Evolutionary conservation across 2,888 invertebrate species (phyloP).

Genomic region (Ormyrus nitidulus): DNA sequence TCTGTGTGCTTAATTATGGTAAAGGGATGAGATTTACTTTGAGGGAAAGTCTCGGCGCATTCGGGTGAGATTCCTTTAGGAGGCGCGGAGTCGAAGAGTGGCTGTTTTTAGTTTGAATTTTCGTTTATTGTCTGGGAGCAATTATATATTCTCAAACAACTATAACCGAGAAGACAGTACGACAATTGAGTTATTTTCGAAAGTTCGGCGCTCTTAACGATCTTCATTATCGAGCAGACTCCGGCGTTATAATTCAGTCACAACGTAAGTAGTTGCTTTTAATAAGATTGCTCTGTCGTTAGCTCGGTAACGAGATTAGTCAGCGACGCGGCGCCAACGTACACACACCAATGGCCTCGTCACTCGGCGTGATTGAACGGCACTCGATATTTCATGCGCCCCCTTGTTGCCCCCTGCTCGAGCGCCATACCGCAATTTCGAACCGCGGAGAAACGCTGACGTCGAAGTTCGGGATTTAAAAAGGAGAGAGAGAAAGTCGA

Average conservation of each 20-base stretch:
- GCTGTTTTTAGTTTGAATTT: too few species aligned
- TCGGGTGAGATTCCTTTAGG: too few species aligned
- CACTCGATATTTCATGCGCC: conserved; percentile 21
- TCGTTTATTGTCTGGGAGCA: too few species aligned
- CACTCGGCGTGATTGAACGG: conserved; percentile 14
- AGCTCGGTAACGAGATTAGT: conserved; percentile 60
- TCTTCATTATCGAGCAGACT: neutral
- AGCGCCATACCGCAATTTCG: too few species aligned
- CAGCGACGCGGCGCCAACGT: conserved; percentile 37
- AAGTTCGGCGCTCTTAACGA: conserved; percentile 13
- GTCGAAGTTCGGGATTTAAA: neutral
- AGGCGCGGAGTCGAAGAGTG: too few species aligned
- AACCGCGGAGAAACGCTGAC: neutral
- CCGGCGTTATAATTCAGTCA: conserved; percentile 1
- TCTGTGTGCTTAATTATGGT: too few species aligned
- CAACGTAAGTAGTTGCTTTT: conserved; percentile 47
- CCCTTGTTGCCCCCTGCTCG: too few species aligned
- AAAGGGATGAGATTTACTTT: too few species aligned
- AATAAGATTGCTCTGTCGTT: conserved; percentile 61
- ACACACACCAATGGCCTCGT: conserved; percentile 4
- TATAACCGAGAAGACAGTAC: too few species aligned
- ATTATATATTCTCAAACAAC: too few species aligned
- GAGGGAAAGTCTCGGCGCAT: too few species aligned
- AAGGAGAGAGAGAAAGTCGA: neutral
- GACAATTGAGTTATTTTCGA: neutral